Evolutionary conservation across 2,888 invertebrate genomes (phyloP).

Genomic region (Phymatocera aterrima): DNA sequence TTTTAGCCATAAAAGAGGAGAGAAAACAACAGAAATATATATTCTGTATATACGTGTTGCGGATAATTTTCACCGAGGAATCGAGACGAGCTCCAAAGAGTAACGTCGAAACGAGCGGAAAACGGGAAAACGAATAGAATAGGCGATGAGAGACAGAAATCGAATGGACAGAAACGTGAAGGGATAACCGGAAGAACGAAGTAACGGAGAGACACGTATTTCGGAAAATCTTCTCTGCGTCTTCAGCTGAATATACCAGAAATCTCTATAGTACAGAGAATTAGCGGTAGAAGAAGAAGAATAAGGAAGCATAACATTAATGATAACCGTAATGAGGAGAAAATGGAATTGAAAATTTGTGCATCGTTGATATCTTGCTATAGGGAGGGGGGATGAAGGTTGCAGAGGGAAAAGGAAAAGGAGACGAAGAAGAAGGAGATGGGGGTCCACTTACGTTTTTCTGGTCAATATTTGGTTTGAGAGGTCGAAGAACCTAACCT

Average conservation of each 20-base stretch:
- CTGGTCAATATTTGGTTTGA: constrained; percentile 19
- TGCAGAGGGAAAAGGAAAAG: background rate
- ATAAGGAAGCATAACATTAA: background rate
- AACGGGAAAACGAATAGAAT: background rate
- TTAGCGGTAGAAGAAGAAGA: background rate
- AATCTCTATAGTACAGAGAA: background rate
- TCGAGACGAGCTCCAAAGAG: background rate
- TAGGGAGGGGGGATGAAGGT: background rate
- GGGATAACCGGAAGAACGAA: no score
- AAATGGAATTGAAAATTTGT: background rate
- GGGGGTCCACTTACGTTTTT: background rate
- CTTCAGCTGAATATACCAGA: background rate
- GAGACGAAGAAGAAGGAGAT: background rate
- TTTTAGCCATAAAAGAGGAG: background rate
- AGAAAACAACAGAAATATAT: background rate
- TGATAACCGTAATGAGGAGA: background rate
- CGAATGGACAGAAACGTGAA: no score
- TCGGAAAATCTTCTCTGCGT: no score
- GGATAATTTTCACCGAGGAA: background rate
- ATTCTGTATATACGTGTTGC: background rate
- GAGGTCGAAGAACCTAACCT: background rate
- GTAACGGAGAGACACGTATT: no score
- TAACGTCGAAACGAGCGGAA: background rate
- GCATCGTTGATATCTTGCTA: constrained; percentile 7
- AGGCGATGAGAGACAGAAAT: background rate